phyloP scores from a whole-genome alignment of 2,113 vertebrate genomes.

The Alligator sinensis region DNA sequence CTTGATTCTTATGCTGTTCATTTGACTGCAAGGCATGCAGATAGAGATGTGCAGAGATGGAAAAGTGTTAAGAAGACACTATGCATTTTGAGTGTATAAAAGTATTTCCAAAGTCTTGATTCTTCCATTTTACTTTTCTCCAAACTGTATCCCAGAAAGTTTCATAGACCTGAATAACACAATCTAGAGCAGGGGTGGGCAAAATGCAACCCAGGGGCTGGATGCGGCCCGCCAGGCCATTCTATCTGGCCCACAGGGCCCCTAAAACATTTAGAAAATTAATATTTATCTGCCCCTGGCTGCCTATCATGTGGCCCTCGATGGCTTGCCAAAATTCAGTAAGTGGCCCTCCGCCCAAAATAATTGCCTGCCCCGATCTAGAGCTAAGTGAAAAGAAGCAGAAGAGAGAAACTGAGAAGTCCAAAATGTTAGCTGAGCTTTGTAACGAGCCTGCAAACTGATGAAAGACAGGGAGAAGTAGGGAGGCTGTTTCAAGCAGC shows the following conservation, averaged over 20 bases:
- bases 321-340: no score
- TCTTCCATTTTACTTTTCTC: conserved; percentile 16
- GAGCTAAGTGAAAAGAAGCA: conserved; percentile 9
- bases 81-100: conserved; percentile 7
- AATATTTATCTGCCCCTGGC: no score
- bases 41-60: background rate
- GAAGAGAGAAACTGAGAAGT: background rate
- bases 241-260: no score
- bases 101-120: background rate
- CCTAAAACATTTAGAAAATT: no score
- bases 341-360: no score
- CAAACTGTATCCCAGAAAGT: background rate
- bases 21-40: conserved; percentile 54
- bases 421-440: background rate
- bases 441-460: background rate
- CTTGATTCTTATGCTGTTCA: conserved; percentile 61
- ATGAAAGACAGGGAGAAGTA: background rate
- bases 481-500: background rate
- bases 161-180: conserved; percentile 4
- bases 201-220: no score
- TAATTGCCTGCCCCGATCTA: background rate
- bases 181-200: no score
- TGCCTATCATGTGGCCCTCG: no score
- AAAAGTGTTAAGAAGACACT: background rate
- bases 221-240: no score